A percentile compares a stretch with the other conserved stretches of the same genome.
phyloP scores from a whole-genome alignment of 1,140 invertebrate species.

The Ceratosolen solmsi region DNA sequence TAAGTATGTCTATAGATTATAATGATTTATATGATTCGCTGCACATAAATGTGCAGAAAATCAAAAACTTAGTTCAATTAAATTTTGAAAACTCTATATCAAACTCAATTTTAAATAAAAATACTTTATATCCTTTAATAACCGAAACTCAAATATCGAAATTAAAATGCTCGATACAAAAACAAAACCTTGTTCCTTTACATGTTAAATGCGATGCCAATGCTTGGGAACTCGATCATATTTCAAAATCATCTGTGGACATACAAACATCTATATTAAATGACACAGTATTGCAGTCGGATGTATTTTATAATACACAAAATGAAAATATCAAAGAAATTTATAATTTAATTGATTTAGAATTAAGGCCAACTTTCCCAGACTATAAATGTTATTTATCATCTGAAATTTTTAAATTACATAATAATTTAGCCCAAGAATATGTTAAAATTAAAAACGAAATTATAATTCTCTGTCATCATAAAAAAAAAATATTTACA shows the following conservation, averaged over 20 bases:
- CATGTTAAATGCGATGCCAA: conserved; percentile 80
- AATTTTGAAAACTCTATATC: neutral
- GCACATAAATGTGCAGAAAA: neutral
- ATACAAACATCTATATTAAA: conserved; percentile 76
- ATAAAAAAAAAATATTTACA: conserved; percentile 78
- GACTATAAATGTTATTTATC: conserved; percentile 85
- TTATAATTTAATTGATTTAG: conserved; percentile 83
- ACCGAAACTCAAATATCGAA: neutral
- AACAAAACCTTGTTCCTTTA: conserved; percentile 67
- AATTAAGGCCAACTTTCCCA: conserved; percentile 86
- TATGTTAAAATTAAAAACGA: conserved; percentile 86
- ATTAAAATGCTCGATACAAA: neutral
- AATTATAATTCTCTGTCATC: conserved; percentile 80
- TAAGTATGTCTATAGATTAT: conserved; percentile 55
- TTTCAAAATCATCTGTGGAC: conserved; percentile 65
- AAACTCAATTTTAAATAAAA: neutral
- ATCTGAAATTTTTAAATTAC: conserved; percentile 87
- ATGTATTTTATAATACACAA: neutral
- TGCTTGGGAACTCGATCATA: conserved; percentile 76
- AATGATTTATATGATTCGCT: conserved; percentile 47
- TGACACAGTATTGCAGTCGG: conserved; percentile 73
- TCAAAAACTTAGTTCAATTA: neutral
- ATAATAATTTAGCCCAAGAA: conserved; percentile 85
- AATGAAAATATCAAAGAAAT: conserved; percentile 80
- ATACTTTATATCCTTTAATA: neutral